These are phyloP conservation scores for Agriopis aurantiaria DNA, from an alignment of 2,888 invertebrate genomes.

Conservation along the genomic window DNA sequence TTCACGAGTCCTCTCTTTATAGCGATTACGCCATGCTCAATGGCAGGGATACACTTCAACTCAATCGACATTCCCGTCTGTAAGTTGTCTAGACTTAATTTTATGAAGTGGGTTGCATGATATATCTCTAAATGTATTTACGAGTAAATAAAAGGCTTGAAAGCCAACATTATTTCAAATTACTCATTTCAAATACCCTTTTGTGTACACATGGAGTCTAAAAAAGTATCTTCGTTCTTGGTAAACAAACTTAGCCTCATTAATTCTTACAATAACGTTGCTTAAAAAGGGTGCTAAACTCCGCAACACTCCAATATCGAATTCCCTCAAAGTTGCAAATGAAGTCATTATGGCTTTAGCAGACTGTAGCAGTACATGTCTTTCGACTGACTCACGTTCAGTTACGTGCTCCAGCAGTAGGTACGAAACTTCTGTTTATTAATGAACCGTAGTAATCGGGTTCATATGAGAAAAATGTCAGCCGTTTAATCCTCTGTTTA, in stretches of 20 bases:
- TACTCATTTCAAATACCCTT: not conserved
- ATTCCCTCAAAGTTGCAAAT: constrained; percentile 39
- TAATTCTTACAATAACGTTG: constrained; percentile 24
- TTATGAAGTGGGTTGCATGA: constrained; percentile 1
- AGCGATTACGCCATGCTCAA: constrained; percentile 67
- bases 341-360: constrained; percentile 34
- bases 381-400: constrained; percentile 28
- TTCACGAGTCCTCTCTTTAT: constrained; percentile 43
- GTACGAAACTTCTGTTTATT: constrained; percentile 44
- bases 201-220: constrained; percentile 13
- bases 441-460: constrained; percentile 62
- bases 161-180: not conserved
- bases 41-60: constrained; percentile 52
- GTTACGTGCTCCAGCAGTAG: constrained; percentile 32
- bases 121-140: not conserved
- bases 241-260: constrained; percentile 44
- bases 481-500: constrained; percentile 64
- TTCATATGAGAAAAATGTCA: constrained; percentile 62
- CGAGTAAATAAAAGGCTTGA: not conserved
- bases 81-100: constrained; percentile 44
- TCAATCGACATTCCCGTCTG: constrained; percentile 36
- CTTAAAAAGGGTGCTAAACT: constrained; percentile 3
- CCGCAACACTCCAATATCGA: constrained; percentile 23
- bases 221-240: not conserved
- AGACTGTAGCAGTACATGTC: constrained; percentile 28